Evolutionary conservation across 2,113 vertebrate genomes (phyloP).

Genomic region (Sminthopsis crassicaudata): DNA sequence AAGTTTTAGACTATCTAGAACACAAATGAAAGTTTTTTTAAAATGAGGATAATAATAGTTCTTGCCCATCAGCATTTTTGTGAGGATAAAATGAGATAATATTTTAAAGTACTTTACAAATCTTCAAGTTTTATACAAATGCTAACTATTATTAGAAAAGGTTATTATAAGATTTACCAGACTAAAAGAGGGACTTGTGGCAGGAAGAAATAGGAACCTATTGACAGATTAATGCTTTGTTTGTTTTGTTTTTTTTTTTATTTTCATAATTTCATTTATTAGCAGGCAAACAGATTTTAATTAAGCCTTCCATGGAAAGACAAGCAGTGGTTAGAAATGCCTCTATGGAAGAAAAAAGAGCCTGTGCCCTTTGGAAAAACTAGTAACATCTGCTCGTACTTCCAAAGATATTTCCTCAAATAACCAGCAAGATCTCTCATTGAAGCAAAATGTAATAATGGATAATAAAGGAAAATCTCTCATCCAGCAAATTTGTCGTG

Average conservation of each 20-base stretch:
- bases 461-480: background rate
- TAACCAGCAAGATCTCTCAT: background rate
- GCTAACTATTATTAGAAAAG: background rate
- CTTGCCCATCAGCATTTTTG: background rate
- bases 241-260: too few species aligned
- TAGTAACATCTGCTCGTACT: background rate
- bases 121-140: background rate
- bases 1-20: background rate
- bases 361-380: background rate
- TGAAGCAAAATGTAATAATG: background rate
- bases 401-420: background rate
- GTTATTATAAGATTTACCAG: background rate
- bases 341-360: background rate
- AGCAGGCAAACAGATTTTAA: background rate
- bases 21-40: background rate
- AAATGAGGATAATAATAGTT: background rate
- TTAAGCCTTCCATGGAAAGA: background rate
- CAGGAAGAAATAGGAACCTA: background rate
- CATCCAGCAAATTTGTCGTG: background rate
- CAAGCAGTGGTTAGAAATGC: background rate
- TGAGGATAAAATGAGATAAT: background rate
- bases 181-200: background rate
- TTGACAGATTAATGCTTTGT: background rate
- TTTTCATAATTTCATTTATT: background rate
- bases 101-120: background rate